Evolutionary conservation across 2,888 invertebrate genomes (phyloP), one percentile per base, ranked within the genome.

Genomic region (Yponomeuta plumbellus): DNA sequence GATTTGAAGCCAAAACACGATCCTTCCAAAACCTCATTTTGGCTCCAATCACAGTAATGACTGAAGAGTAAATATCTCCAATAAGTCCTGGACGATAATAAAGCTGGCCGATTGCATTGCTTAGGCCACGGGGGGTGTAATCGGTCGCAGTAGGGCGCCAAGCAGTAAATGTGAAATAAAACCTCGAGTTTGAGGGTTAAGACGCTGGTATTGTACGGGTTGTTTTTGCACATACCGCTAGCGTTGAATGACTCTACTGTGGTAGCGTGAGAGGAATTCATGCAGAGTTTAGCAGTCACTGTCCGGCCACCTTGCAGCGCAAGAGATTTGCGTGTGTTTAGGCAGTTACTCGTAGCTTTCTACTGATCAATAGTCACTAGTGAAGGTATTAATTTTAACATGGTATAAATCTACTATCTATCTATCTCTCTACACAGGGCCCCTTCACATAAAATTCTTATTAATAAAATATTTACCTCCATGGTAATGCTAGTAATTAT

Each of bases 91-190:
- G 20, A 10, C 17, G 62, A 64, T 64, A 52, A 64, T 64, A 64
- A 64, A 64, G 22, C 39, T 64, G 52, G 57, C 23, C 23, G 63
- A 63, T 63, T 22, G 44, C 21, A 57, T 65, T 57, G 65, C 57
- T 39, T 64, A 23, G 57, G 11, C 61, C 17, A 44, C 61, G 61
- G 66, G 66, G 66, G 66, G 66, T 20, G 22, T 61, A 58, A 66
- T 66, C 58, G 40, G 11, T 61, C 66, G n/a, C 66, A 61, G 66
- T 61, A 61, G 66, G 66, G 44, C 40, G 61, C 39, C 66, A 56
- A 52, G 44, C 44, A 52, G 44, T 52, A 52, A 52, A 26, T 34
- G 44, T 34, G 65, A 65, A 56, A 64, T 44, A 64, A 52, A 52
- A 21, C 23, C 62, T n/a, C n/a, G 62, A n/a, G 34, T 52, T 52